These are phyloP conservation scores for Lophochroa leadbeateri DNA, from an alignment of 2,113 vertebrate genomes.

Conservation along the genomic window DNA sequence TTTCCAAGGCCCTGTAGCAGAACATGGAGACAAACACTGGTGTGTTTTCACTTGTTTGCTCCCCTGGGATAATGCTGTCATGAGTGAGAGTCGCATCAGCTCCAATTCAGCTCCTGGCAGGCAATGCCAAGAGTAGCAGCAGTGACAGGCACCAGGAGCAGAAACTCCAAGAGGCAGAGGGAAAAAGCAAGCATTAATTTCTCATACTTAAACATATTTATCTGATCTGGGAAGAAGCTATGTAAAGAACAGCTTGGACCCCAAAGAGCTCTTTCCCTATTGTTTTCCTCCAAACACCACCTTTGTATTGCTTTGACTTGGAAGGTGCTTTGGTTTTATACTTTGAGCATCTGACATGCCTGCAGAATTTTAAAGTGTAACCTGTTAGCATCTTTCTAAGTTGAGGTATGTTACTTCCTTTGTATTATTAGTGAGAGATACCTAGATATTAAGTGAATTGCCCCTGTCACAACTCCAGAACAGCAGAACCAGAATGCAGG, in stretches of 20 bases:
- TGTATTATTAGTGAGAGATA: neutral
- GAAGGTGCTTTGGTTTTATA: neutral
- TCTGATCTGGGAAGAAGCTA: neutral
- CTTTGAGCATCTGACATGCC: neutral
- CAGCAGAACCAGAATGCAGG: neutral
- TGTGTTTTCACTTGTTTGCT: neutral
- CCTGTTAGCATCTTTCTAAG: neutral
- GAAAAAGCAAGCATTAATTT: neutral
- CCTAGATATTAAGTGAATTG: neutral
- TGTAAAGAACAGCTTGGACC: neutral
- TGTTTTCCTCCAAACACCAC: neutral
- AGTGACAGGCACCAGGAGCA: neutral
- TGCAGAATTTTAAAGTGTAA: neutral
- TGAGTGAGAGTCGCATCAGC: neutral
- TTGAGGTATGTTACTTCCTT: neutral
- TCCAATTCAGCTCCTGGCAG: neutral
- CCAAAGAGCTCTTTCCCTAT: neutral
- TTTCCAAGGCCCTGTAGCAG: neutral
- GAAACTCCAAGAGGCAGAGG: neutral
- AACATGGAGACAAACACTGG: neutral
- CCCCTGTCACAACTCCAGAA: neutral
- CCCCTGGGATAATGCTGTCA: neutral
- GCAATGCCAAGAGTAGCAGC: neutral
- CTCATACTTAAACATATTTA: neutral
- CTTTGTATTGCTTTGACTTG: neutral